phyloP scores from a whole-genome alignment of 2,888 invertebrate species.

The Strigamia maritima region DNA sequence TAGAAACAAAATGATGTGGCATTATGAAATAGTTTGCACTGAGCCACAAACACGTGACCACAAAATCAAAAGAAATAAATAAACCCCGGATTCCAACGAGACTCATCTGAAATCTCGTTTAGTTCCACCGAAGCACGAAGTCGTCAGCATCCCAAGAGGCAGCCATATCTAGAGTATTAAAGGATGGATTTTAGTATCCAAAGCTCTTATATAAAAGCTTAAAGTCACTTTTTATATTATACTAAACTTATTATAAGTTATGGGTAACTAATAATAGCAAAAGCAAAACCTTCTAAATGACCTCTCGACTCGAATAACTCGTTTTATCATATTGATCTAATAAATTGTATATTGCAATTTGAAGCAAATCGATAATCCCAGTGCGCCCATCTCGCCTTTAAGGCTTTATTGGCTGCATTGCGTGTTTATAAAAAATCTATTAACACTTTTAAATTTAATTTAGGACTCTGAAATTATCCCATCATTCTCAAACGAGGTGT shows the following conservation, averaged over 20 bases:
- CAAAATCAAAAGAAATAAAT: neutral
- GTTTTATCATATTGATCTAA: too few species aligned
- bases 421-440: neutral
- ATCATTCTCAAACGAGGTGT: constrained; percentile 75
- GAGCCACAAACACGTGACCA: neutral
- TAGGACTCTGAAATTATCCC: constrained; percentile 58
- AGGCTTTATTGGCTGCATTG: neutral
- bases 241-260: too few species aligned
- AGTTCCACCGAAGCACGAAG: constrained; percentile 6
- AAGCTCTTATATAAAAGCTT: neutral
- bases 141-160: neutral
- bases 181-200: neutral
- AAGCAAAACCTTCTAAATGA: too few species aligned
- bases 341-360: too few species aligned
- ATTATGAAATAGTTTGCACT: too few species aligned
- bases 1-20: too few species aligned
- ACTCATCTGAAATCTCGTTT: neutral
- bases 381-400: neutral
- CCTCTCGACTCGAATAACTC: too few species aligned
- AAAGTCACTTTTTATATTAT: too few species aligned
- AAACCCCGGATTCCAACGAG: neutral
- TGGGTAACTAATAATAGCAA: too few species aligned
- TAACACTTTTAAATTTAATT: constrained; percentile 25
- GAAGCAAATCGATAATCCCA: neutral
- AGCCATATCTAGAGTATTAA: neutral